phyloP scores from a whole-genome alignment of 2,888 invertebrate genomes.

The Gandaritis pyraliata region DNA sequence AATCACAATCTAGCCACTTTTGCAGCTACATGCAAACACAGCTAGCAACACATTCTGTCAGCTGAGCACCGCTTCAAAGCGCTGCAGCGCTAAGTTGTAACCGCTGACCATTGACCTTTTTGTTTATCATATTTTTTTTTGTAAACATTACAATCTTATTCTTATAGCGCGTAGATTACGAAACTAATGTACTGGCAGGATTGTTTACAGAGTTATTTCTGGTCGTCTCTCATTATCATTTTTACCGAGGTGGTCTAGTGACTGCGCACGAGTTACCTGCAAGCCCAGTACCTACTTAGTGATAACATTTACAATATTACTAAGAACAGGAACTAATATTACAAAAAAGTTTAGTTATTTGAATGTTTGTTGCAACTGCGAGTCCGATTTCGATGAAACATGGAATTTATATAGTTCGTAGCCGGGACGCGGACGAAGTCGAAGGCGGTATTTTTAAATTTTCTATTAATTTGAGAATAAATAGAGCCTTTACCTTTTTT shows the following conservation, averaged over 20 bases:
- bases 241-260: not conserved
- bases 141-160: constrained; percentile 55
- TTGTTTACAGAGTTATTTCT: constrained; percentile 24
- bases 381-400: too few species aligned
- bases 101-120: constrained; percentile 76
- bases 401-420: too few species aligned
- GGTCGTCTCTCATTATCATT: not conserved
- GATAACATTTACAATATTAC: too few species aligned
- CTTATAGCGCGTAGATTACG: constrained; percentile 27
- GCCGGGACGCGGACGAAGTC: too few species aligned
- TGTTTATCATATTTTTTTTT: constrained; percentile 74
- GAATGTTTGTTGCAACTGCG: too few species aligned
- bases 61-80: constrained; percentile 66
- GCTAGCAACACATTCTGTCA: constrained; percentile 40
- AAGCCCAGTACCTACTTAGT: too few species aligned
- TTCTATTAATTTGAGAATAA: too few species aligned
- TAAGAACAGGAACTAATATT: too few species aligned
- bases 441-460: too few species aligned
- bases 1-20: not conserved
- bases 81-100: constrained; percentile 67
- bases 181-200: constrained; percentile 27
- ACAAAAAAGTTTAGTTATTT: too few species aligned
- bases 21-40: not conserved
- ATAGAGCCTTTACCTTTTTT: too few species aligned
- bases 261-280: too few species aligned